These are phyloP conservation scores for Xiphophorus birchmanni DNA, from an alignment of 2,797 vertebrate species.

Conservation along the genomic window DNA sequence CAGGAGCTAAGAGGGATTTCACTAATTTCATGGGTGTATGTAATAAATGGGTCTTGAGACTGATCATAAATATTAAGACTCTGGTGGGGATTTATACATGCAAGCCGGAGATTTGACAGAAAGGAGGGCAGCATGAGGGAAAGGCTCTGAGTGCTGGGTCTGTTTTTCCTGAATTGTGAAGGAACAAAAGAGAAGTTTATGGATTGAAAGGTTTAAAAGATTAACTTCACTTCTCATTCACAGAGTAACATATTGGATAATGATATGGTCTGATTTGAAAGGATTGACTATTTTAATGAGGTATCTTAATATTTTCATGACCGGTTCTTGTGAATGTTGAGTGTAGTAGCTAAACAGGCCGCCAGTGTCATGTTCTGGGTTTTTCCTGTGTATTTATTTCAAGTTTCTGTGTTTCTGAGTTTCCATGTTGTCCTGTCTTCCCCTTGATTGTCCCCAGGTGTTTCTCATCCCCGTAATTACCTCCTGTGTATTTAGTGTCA, in stretches of 20 bases:
- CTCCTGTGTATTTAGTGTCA: too few relatives aligned
- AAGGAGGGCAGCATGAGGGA: conserved; percentile 39
- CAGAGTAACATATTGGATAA: not conserved
- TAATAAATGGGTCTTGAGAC: conserved; percentile 57
- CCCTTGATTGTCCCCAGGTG: too few relatives aligned
- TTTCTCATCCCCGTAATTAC: too few relatives aligned
- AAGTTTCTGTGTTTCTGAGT: too few relatives aligned
- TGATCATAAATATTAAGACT: conserved; percentile 57
- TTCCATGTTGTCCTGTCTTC: too few relatives aligned
- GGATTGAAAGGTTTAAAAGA: not conserved
- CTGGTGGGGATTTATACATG: conserved; percentile 39
- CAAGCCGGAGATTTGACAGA: conserved; percentile 44
- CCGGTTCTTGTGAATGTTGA: not conserved
- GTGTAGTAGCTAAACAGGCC: not conserved
- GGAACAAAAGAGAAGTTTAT: not conserved
- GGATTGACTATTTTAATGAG: not conserved
- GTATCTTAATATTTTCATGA: not conserved
- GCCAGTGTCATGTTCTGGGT: too few relatives aligned
- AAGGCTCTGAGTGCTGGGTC: conserved; percentile 27
- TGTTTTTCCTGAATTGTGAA: conserved; percentile 32
- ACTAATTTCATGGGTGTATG: conserved; percentile 60
- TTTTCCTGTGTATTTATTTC: too few relatives aligned
- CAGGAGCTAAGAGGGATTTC: conserved; percentile 47
- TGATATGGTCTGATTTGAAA: not conserved
- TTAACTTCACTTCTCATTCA: not conserved